These are phyloP conservation scores for Diplazon laetatorius DNA, from an alignment of 2,888 invertebrate genomes.

Conservation along the genomic window DNA sequence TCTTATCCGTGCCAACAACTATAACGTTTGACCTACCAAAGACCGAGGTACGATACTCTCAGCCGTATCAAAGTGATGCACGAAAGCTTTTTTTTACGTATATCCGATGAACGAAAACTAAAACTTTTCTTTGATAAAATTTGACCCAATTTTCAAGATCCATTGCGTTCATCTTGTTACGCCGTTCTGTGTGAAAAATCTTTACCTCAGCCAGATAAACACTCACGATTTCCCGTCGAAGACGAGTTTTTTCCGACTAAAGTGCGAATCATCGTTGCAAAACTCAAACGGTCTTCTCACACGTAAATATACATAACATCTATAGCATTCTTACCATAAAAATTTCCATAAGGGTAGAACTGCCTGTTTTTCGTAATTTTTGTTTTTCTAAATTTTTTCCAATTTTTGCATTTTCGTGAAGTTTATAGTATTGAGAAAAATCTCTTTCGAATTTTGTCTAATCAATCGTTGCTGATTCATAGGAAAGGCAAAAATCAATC, in stretches of 20 bases:
- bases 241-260: background rate
- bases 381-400: too few relatives aligned
- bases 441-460: too few relatives aligned
- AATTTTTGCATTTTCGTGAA: too few relatives aligned
- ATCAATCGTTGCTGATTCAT: too few relatives aligned
- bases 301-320: too few relatives aligned
- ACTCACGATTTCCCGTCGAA: background rate
- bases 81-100: background rate
- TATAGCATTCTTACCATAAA: too few relatives aligned
- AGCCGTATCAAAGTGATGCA: slow-evolving; percentile 18
- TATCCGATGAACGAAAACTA: slow-evolving; percentile 12
- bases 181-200: background rate
- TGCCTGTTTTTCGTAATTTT: too few relatives aligned
- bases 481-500: too few relatives aligned
- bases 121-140: background rate
- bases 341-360: too few relatives aligned
- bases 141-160: slow-evolving; percentile 19
- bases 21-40: slow-evolving; percentile 5
- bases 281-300: too few relatives aligned
- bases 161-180: background rate
- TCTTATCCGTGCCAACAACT: background rate
- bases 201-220: background rate
- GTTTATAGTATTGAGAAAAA: too few relatives aligned
- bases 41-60: background rate
- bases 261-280: background rate